Conservation (phyloP, 2,888 invertebrate species). For the Melieria omissa region DNA sequence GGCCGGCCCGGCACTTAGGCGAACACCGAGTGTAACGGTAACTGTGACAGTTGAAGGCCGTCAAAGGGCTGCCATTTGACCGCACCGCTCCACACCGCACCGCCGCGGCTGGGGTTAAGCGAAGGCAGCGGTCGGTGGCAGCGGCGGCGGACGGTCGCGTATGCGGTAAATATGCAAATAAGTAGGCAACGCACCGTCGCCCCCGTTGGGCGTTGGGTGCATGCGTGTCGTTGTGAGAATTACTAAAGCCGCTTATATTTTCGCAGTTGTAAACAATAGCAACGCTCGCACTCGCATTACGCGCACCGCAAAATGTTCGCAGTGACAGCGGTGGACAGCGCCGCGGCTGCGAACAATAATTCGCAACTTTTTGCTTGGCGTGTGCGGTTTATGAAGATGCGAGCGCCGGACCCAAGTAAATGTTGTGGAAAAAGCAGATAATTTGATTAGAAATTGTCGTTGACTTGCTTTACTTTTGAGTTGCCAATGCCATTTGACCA, state of each 20-base stretch:
- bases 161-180: constrained; percentile 41
- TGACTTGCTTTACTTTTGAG: constrained; percentile 36
- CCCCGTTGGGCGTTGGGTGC: constrained; percentile 41
- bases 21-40: constrained; percentile 45
- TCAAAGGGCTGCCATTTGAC: constrained; percentile 38
- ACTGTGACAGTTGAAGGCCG: constrained; percentile 56
- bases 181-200: constrained; percentile 42
- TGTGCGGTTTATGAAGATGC: background rate
- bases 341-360: background rate
- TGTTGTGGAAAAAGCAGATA: constrained; percentile 32
- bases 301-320: constrained; percentile 11
- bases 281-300: background rate
- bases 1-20: no score
- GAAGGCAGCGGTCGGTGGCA: background rate
- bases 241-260: constrained; percentile 59
- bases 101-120: constrained; percentile 1
- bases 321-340: background rate
- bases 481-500: constrained; percentile 56
- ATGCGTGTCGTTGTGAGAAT: constrained; percentile 47
- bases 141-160: constrained; percentile 5
- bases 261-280: constrained; percentile 1
- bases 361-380: no score
- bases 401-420: constrained; percentile 24
- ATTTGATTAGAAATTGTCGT: constrained; percentile 35
- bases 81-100: constrained; percentile 17